Base-by-base conservation (phyloP, 1,140 invertebrate species). In the Chymomyza costata region DNA sequence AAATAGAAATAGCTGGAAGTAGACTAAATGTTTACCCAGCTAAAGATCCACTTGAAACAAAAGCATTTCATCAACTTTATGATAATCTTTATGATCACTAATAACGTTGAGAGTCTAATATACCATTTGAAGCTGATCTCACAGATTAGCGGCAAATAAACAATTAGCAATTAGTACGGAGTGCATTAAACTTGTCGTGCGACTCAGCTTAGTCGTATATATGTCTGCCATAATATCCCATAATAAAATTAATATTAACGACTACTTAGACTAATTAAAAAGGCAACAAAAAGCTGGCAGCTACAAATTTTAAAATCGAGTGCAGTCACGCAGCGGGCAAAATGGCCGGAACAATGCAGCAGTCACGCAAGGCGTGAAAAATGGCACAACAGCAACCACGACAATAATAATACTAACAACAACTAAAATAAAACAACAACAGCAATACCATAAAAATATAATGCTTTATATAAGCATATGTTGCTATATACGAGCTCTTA, bases 131-230 rank as follows among this genome's bases (percentile, higher is more conserved):
- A 49, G 45, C 44, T 55, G 48, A 60, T 60, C 52, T 55, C 25
- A 11, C 38, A 28, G 40, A 45, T 59, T 47, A 59, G 17, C 50
- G 40, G 2, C 19, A 40, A 44, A 38, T 60, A 60, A 60, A 55
- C 51, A 60, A 56, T 49, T 49, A 52, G 14, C 17, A 39, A 55
- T 1, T 8, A 35, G 56, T 46, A 11, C 15, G 28, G 52, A 64
- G 70, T 76, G 71, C 70, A 76, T 70, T 76, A 70, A 52, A 71
- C 71, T n/a, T n/a, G n/a, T n/a, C n/a, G n/a, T n/a, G n/a, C n/a
- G n/a, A n/a, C n/a, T n/a, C n/a, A n/a, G n/a, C n/a, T n/a, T n/a
- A n/a, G 62, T 49, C 43, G 76, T 66, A 62, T 71, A 78, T 76
- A 78, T n/a, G n/a, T n/a, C n/a, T n/a, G n/a, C n/a, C n/a, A n/a